Percentiles rank a stretch among this genome's conserved stretches.
phyloP scores from a whole-genome alignment of 2,113 vertebrate species.

The Symphodus melops region DNA sequence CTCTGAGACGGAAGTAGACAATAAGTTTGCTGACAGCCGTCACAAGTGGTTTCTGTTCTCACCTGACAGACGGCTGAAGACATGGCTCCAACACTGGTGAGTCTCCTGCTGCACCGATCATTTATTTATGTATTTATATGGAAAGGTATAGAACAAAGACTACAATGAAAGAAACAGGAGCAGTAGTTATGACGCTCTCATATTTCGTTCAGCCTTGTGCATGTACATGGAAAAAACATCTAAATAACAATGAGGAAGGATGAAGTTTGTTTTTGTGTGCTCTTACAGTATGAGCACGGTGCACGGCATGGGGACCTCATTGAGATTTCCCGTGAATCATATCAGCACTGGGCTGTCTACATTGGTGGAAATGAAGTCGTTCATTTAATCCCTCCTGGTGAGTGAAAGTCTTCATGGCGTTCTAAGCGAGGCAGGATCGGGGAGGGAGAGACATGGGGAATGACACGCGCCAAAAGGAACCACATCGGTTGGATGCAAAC shows the following conservation, averaged over 20 bases:
- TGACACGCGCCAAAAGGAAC: too few species aligned
- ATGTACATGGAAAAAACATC: too few species aligned
- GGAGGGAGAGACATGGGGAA: too few species aligned
- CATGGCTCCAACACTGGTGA: conserved; percentile 55
- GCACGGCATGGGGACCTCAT: conserved; percentile 86
- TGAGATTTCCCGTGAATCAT: conserved; percentile 81
- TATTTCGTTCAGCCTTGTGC: too few species aligned
- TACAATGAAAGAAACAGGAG: too few species aligned
- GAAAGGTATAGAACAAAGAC: too few species aligned
- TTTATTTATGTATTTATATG: too few species aligned
- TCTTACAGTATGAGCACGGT: conserved; percentile 47
- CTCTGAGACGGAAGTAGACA: too few species aligned
- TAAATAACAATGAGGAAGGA: too few species aligned
- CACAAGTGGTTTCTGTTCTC: background rate
- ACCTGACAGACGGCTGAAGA: background rate
- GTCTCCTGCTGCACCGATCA: conserved; percentile 16
- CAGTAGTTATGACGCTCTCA: too few species aligned
- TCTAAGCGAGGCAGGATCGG: too few species aligned
- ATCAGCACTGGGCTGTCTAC: conserved; percentile 88
- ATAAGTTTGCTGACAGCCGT: background rate
- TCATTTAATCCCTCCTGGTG: conserved; percentile 82
- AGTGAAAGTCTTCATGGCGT: conserved; percentile 21
- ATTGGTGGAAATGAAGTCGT: conserved; percentile 84
- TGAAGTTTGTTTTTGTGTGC: background rate
- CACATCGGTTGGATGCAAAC: too few species aligned